A percentile compares a stretch with the other conserved stretches of the same genome.
phyloP scores from a whole-genome alignment of 2,888 invertebrate species.

The Tenthredo notha region DNA sequence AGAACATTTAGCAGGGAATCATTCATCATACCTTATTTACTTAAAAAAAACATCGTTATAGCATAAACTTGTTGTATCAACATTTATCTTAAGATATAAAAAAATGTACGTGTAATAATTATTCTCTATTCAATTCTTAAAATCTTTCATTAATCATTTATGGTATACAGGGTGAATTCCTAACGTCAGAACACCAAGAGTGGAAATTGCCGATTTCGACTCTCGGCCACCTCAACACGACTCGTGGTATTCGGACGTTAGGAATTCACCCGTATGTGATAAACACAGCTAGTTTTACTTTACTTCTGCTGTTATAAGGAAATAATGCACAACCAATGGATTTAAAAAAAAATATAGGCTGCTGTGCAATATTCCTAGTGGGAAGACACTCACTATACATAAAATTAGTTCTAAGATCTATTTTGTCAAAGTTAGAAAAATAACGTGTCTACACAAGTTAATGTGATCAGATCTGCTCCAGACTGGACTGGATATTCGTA shows the following conservation, averaged over 20 bases:
- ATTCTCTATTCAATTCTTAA: neutral
- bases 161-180: neutral
- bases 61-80: neutral
- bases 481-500: neutral
- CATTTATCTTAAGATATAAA: neutral
- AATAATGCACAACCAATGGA: neutral
- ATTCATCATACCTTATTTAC: neutral
- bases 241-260: no score
- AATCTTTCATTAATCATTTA: neutral
- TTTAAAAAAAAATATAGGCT: neutral
- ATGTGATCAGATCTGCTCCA: neutral
- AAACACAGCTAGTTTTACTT: neutral
- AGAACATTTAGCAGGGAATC: neutral
- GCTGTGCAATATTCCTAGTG: neutral
- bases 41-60: neutral
- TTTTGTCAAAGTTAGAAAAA: no score
- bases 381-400: neutral
- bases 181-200: no score
- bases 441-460: no score
- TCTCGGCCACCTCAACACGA: no score
- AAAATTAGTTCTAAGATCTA: no score
- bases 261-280: neutral
- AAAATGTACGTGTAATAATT: neutral
- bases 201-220: no score
- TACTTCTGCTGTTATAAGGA: neutral